A percentile compares a stretch with the other conserved stretches of the same genome.
Evolutionary conservation across 2,797 vertebrate genomes (phyloP).

Genomic region (Syngnathus rostellatus): DNA sequence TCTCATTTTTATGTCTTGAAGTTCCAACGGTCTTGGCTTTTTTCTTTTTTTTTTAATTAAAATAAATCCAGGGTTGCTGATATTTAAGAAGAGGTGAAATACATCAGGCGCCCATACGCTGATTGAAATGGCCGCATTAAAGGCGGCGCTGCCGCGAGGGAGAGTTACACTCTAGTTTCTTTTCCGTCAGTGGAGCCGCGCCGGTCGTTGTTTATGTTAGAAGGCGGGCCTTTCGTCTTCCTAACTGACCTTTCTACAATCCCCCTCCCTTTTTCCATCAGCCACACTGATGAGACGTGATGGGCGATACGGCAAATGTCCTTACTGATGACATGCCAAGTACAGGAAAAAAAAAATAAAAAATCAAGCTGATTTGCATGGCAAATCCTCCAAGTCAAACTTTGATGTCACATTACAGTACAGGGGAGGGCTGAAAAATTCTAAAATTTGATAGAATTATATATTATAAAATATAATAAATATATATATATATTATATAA

Average conservation of each 20-base stretch:
- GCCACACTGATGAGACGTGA: constrained; percentile 53
- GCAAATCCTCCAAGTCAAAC: not conserved
- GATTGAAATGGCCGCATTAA: constrained; percentile 56
- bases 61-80: constrained; percentile 71
- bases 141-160: constrained; percentile 27
- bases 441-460: too few species aligned
- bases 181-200: constrained; percentile 54
- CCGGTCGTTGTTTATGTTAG: constrained; percentile 61
- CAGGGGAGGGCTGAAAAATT: too few species aligned
- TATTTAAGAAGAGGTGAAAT: constrained; percentile 58
- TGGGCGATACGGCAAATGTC: constrained; percentile 38
- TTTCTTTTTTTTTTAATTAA: constrained; percentile 62
- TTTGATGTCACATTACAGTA: too few species aligned
- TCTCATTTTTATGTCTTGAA: constrained; percentile 55
- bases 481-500: too few species aligned
- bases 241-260: constrained; percentile 54
- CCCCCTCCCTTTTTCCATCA: constrained; percentile 47
- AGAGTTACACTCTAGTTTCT: constrained; percentile 56
- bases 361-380: not conserved
- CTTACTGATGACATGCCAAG: constrained; percentile 19
- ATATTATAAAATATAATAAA: too few species aligned
- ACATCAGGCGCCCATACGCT: constrained; percentile 50
- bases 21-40: constrained; percentile 59
- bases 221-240: constrained; percentile 51
- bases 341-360: not conserved